These are phyloP conservation scores for Leguminivora glycinivorella DNA, from an alignment of 1,140 invertebrate species.

Conservation along the genomic window DNA sequence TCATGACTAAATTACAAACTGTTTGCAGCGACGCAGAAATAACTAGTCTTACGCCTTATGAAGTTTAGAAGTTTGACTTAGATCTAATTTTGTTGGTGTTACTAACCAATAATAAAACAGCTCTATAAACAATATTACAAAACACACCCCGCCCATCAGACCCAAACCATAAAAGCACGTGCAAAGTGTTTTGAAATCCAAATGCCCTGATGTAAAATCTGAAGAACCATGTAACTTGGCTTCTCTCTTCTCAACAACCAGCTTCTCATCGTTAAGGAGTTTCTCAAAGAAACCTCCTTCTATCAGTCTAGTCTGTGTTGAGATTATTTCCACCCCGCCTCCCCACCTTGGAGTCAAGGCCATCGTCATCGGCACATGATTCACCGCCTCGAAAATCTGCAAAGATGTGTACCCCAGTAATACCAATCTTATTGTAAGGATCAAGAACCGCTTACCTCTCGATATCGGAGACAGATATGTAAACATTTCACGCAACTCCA, in stretches of 20 bases:
- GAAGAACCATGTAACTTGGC: not conserved
- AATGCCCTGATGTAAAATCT: not conserved
- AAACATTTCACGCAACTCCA: constrained; percentile 35
- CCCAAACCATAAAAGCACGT: constrained; percentile 51
- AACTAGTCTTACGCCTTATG: too few species aligned
- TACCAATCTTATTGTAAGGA: constrained; percentile 39
- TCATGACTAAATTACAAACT: too few species aligned
- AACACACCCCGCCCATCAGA: constrained; percentile 41
- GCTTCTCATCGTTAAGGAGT: constrained; percentile 32
- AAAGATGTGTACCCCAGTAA: constrained; percentile 32
- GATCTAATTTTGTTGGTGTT: not conserved
- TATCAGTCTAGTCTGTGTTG: constrained; percentile 35
- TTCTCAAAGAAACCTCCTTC: constrained; percentile 46
- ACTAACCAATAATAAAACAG: constrained; percentile 34
- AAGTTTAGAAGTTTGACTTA: not conserved
- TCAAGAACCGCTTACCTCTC: constrained; percentile 46
- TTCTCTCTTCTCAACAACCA: constrained; percentile 12
- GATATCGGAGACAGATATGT: constrained; percentile 41
- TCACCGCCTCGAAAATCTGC: constrained; percentile 46
- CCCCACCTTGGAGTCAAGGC: constrained; percentile 55
- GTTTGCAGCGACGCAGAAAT: too few species aligned
- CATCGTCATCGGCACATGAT: constrained; percentile 36
- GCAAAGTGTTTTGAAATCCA: constrained; percentile 39
- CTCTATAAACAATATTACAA: constrained; percentile 45
- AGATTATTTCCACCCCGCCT: constrained; percentile 43